Percentiles rank a stretch among this genome's conserved stretches.
These are phyloP conservation scores for Muntiacus muntjak DNA, from an alignment of 2,113 vertebrate genomes.

Conservation along the genomic window DNA sequence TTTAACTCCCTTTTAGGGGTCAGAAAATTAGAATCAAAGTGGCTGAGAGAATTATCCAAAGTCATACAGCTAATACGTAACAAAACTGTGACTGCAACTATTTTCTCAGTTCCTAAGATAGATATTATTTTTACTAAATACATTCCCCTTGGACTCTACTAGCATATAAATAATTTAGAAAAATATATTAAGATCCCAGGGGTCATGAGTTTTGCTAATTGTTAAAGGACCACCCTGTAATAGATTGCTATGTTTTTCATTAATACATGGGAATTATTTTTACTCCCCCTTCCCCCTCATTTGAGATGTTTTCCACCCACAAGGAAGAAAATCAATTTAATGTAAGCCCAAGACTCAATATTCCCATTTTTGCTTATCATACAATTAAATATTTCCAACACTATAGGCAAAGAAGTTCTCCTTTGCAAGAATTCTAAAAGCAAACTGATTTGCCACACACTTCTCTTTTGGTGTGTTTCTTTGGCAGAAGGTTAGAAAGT, in stretches of 20 bases:
- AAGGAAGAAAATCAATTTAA: background rate
- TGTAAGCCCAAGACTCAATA: background rate
- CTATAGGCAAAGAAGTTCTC: background rate
- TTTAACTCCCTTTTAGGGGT: background rate
- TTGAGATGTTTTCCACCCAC: background rate
- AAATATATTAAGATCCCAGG: background rate
- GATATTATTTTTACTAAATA: background rate
- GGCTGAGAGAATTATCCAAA: background rate
- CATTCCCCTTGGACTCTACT: background rate
- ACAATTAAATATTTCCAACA: background rate
- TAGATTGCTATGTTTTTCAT: background rate
- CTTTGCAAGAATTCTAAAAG: background rate
- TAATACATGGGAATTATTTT: background rate
- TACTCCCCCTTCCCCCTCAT: fast-evolving
- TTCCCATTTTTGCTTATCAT: background rate
- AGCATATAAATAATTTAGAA: background rate
- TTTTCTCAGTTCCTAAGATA: background rate
- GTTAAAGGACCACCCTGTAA: background rate
- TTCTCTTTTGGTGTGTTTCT: background rate
- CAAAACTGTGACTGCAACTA: background rate
- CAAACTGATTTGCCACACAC: background rate
- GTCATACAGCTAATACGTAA: background rate
- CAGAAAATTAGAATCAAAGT: background rate
- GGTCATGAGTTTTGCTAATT: background rate
- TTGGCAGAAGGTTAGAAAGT: background rate